Base-by-base conservation (phyloP, 2,888 invertebrate species). In the Platerodrilus igneus region DNA sequence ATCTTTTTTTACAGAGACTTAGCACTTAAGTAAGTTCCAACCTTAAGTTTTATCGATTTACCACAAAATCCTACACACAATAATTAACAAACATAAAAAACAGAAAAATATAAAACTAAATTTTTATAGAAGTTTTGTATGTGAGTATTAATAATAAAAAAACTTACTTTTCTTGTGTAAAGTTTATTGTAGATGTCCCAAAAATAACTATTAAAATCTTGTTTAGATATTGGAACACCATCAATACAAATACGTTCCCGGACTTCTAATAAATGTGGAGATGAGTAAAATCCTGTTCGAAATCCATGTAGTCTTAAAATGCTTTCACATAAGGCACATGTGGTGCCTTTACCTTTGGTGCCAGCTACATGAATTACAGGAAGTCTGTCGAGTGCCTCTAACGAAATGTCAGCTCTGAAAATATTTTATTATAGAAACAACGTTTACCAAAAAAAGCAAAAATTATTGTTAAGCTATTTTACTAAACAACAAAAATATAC, bases 331-430 rank as follows among this genome's bases (percentile, higher is more conserved):
- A 90, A 83, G 0, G 95, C 93, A 63, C 95, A 94, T 0, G 95
- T 94, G 10, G 94, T 93, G 13, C 89, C 91, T 79, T 99, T 99
- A 33, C 97, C 99, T 71, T 99, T 99, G 1, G 97, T 97, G 6
- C 99, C 99, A 42, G 92, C 81, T 4, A 99, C 83, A 72, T 99
- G 99, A 58, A 99, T 92, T 23, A 94, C 78, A 35, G 89, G 84
- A 10, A 95, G 64, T 35, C 74, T 69, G 55, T 88, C 83, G 37
- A 94, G 64, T 46, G 79, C 77, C 1, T 79, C 70, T 11, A 81
- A 45, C 1, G 72, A 66, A 2, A 88, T 62, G 11, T 86, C 88
- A 20, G 76, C 77, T 44, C 83, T 76, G 32, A 57, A 55, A 51
- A 26, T 6, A 11, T n/a, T n/a, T n/a, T n/a, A n/a, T n/a, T n/a